Evolutionary conservation across 2,797 vertebrate genomes (phyloP).

Genomic region (Helarctos malayanus): DNA sequence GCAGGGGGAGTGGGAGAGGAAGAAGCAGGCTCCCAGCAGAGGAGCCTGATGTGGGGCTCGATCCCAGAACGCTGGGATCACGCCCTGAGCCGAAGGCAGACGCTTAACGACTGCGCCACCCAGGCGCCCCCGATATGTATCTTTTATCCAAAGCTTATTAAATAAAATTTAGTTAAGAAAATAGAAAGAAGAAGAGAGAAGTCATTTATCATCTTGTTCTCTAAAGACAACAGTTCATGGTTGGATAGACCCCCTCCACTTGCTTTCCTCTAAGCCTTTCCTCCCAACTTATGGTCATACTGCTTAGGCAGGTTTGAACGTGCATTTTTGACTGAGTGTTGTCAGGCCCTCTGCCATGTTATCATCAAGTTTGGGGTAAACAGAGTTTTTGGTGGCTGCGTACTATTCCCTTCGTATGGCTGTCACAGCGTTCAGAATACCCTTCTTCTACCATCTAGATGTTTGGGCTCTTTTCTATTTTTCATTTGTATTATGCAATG

Average conservation of each 20-base stretch:
- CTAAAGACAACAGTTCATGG: neutral
- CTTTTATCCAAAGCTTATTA: neutral
- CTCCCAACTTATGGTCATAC: accelerated
- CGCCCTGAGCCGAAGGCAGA: too few species aligned
- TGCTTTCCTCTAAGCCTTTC: neutral
- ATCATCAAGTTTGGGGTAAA: neutral
- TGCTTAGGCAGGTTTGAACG: neutral
- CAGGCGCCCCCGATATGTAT: too few species aligned
- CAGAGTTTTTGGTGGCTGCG: neutral
- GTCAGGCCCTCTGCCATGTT: neutral
- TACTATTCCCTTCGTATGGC: neutral
- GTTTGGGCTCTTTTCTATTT: neutral
- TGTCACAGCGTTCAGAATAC: too few species aligned
- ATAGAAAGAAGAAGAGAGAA: neutral
- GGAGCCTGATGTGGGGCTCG: too few species aligned
- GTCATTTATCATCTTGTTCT: neutral
- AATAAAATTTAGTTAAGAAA: neutral
- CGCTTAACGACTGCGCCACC: too few species aligned
- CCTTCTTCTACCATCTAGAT: neutral
- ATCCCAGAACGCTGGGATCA: too few species aligned
- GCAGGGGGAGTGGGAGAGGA: too few species aligned
- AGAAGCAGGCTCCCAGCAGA: too few species aligned
- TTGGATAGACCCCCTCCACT: neutral
- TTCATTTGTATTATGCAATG: neutral
- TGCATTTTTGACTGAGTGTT: neutral